Base-by-base conservation (phyloP, 2,797 vertebrate genomes). In the Kryptolebias ocellatus region DNA sequence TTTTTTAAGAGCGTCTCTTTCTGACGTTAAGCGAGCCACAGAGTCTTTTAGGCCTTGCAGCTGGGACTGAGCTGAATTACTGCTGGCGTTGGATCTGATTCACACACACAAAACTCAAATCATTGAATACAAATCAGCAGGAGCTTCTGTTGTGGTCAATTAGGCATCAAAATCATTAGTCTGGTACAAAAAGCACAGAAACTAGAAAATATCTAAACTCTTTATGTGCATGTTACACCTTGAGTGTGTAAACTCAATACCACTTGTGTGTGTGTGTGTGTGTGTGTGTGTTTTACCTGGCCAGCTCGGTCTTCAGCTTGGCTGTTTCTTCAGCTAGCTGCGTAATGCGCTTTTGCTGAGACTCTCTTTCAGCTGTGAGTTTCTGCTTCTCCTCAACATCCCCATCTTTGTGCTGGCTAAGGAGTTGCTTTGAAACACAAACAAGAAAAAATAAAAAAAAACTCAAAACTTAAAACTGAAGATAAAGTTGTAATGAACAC, bases 401-500 rank as follows among this genome's bases (percentile, higher is more conserved):
- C 0, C 95, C 94, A 58, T 98, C 96, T 88, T 97, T 99, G 87
- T 99, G 97, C 64, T 98, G 98, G 82, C 89, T 98, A 53, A 96
- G 29, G 75, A 99, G 91, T 72, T 97, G 95, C 98, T 99, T 18
- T 87, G 80, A 20, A 12, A 76, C 4, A 79, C 44, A 31, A 7
- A 62, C 3, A 34, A 5, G 50, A 29, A 6, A 50, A 2, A 37
- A 31, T 37, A 10, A 55, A 7, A 1, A 24, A 24, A 24, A 24
- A 24, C 20, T 24, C 15, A 5, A 54, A 31, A 3, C 17, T 10
- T 14, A 12, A 45, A 59, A 14, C 39, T 5, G 12, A 46, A 53
- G 27, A 18, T n/a, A 47, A 11, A 20, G 17, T 28, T 16, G 8
- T 42, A 14, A 42, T 6, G 24, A 64, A 24, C 46, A 39, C 44